Conservation (phyloP, 2,797 vertebrate species). For the Gastrophryne carolinensis region DNA sequence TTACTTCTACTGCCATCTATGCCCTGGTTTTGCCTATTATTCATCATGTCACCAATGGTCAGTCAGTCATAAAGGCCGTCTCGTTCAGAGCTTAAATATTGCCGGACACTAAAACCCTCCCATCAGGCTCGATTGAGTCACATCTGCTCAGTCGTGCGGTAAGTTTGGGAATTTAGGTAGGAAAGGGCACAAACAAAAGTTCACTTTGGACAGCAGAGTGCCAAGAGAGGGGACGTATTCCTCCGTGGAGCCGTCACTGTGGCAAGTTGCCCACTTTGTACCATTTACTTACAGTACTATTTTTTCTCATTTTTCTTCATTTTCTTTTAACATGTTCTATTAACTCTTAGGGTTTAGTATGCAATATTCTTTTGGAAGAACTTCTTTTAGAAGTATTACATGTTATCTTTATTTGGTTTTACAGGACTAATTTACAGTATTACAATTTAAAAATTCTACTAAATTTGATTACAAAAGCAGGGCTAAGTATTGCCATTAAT, state of each 20-base stretch:
- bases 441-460: too few relatives aligned
- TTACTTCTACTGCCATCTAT: slow-evolving; percentile 58
- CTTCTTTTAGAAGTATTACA: too few relatives aligned
- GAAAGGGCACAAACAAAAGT: slow-evolving; percentile 82
- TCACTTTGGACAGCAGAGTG: slow-evolving; percentile 80
- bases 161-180: slow-evolving; percentile 87
- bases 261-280: slow-evolving; percentile 86
- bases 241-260: slow-evolving; percentile 76
- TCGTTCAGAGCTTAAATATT: slow-evolving; percentile 94
- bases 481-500: too few relatives aligned
- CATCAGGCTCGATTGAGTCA: slow-evolving; percentile 94
- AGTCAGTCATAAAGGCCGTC: slow-evolving; percentile 93
- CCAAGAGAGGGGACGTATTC: slow-evolving; percentile 80
- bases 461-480: too few relatives aligned
- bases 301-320: neutral
- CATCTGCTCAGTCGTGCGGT: slow-evolving; percentile 95
- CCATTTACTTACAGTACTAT: slow-evolving; percentile 57
- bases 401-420: neutral
- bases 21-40: slow-evolving; percentile 80
- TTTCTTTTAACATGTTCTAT: neutral
- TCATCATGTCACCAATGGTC: slow-evolving; percentile 82
- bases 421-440: too few relatives aligned
- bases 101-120: slow-evolving; percentile 93
- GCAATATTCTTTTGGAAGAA: neutral
- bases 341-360: neutral